Evolutionary conservation across 2,888 invertebrate species (phyloP).

Genomic region (Malthinus seriepunctatus): DNA sequence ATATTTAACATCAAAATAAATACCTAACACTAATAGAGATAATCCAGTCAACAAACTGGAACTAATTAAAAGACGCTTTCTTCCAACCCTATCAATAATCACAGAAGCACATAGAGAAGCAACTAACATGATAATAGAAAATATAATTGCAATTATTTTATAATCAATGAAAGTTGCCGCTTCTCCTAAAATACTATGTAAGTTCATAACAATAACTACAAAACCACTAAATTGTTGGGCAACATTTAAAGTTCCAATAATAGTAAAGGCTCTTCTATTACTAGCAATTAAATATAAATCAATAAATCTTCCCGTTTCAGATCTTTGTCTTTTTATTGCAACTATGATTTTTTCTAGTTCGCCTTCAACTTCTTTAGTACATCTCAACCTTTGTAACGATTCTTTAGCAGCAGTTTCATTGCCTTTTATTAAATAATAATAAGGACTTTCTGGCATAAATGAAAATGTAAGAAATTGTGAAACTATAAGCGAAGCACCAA

Average conservation of each 20-base stretch:
- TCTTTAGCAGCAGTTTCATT: conserved; percentile 43
- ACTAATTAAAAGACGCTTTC: conserved; percentile 44
- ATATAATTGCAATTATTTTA: conserved; percentile 45
- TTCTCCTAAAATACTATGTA: conserved; percentile 47
- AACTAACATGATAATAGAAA: conserved; percentile 47
- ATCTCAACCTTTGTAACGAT: conserved; percentile 19
- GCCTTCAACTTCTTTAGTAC: no score
- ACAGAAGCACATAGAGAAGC: conserved; percentile 38
- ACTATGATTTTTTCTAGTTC: conserved; percentile 13
- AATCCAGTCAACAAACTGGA: conserved; percentile 46
- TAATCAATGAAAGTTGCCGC: conserved; percentile 41
- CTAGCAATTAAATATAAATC: conserved; percentile 46
- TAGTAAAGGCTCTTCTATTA: conserved; percentile 47
- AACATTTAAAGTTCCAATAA: conserved; percentile 48
- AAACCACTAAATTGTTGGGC: conserved; percentile 50
- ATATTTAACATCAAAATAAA: conserved; percentile 45
- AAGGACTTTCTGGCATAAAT: conserved; percentile 52
- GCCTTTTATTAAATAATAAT: conserved; percentile 44
- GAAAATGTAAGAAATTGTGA: conserved; percentile 44
- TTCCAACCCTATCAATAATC: conserved; percentile 39
- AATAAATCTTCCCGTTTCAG: conserved; percentile 45
- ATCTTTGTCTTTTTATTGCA: conserved; percentile 45
- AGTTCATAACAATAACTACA: conserved; percentile 51
- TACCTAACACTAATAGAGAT: conserved; percentile 43
- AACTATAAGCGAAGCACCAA: conserved; percentile 42